phyloP scores from a whole-genome alignment of 2,888 invertebrate species.

The Dryococelus australis region DNA sequence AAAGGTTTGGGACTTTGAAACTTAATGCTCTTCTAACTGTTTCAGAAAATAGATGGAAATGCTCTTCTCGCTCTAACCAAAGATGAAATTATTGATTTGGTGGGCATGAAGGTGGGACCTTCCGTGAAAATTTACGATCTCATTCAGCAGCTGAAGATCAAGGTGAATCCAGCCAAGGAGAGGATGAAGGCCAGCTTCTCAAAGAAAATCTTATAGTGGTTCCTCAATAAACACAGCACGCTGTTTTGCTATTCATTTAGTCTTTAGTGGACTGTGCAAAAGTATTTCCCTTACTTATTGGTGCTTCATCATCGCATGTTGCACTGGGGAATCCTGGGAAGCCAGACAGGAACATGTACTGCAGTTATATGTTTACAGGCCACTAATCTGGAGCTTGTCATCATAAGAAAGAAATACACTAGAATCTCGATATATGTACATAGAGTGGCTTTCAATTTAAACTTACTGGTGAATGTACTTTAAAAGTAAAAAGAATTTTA shows the following conservation, averaged over 20 bases:
- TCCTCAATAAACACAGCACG: background rate
- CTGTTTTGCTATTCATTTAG: background rate
- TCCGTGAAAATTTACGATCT: constrained; percentile 92
- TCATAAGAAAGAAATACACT: background rate
- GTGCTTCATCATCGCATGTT: background rate
- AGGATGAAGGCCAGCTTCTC: constrained; percentile 61
- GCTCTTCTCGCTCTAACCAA: constrained; percentile 81
- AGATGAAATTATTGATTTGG: constrained; percentile 87
- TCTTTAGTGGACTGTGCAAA: background rate
- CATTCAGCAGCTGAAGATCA: constrained; percentile 88
- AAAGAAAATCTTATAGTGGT: constrained; percentile 42
- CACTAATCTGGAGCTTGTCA: background rate
- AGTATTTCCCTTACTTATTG: background rate
- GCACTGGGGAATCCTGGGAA: background rate
- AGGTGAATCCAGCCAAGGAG: constrained; percentile 78
- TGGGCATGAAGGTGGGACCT: constrained; percentile 94
- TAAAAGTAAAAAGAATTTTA: too few relatives aligned
- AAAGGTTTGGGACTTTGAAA: background rate
- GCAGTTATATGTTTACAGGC: background rate
- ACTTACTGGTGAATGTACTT: too few relatives aligned
- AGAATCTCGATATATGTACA: too few relatives aligned
- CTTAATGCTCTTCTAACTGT: constrained; percentile 48
- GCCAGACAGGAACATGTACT: background rate
- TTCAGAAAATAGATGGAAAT: constrained; percentile 81
- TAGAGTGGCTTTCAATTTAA: too few relatives aligned